A percentile compares a stretch with the other conserved stretches of the same genome.
Evolutionary conservation across 1,140 invertebrate genomes (phyloP).

Genomic region (Eulimnadia texana): DNA sequence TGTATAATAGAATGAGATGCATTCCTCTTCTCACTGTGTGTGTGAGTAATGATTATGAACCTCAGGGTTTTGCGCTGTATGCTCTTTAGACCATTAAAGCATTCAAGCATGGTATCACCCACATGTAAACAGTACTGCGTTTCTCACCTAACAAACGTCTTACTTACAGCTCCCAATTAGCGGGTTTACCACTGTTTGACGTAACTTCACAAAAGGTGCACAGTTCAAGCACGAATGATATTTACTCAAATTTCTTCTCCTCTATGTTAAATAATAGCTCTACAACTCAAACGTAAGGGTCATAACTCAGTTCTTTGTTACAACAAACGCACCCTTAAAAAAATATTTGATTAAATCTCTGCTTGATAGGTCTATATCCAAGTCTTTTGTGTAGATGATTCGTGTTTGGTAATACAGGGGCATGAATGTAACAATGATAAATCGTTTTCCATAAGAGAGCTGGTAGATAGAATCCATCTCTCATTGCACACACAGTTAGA

Average conservation of each 20-base stretch:
- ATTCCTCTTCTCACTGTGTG: not conserved
- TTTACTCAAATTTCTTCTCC: not conserved
- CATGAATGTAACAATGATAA: not conserved
- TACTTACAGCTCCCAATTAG: not conserved
- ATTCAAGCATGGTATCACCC: not conserved
- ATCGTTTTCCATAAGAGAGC: not conserved
- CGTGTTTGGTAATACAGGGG: too few species aligned
- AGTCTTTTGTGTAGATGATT: too few species aligned
- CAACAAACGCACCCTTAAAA: too few species aligned
- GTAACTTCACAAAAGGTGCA: not conserved
- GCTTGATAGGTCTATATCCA: too few species aligned
- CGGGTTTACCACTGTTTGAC: not conserved
- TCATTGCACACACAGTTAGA: not conserved
- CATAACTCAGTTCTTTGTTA: too few species aligned
- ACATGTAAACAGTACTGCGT: not conserved
- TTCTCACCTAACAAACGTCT: not conserved
- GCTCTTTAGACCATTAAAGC: not conserved
- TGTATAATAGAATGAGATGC: not conserved
- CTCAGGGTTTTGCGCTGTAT: not conserved
- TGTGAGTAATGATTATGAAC: not conserved
- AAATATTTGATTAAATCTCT: too few species aligned
- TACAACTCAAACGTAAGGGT: not conserved
- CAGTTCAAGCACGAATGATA: not conserved
- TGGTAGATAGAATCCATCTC: not conserved
- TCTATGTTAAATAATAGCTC: not conserved